phyloP scores from a whole-genome alignment of 2,797 vertebrate genomes.

The Aulostomus chinensis region DNA sequence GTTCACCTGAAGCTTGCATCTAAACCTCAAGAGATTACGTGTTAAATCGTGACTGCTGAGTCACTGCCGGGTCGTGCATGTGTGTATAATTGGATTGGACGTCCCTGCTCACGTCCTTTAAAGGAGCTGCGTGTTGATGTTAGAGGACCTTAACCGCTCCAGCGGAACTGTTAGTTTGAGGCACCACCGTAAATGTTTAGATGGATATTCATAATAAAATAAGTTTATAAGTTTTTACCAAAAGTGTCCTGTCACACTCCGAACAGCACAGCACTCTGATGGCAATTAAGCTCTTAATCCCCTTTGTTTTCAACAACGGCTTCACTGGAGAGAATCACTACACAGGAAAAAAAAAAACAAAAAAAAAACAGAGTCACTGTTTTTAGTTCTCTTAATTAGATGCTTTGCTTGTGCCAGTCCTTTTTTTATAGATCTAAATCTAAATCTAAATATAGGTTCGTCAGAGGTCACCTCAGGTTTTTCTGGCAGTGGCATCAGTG shows the following conservation, averaged over 20 bases:
- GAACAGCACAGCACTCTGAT: not conserved
- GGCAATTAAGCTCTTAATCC: constrained; percentile 5
- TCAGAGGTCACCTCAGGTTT: constrained; percentile 54
- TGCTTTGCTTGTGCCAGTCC: constrained; percentile 14
- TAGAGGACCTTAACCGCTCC: constrained; percentile 1
- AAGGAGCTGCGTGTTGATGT: constrained; percentile 11
- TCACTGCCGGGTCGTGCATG: too few relatives aligned
- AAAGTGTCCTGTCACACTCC: not conserved
- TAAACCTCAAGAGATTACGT: not conserved
- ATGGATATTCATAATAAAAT: constrained; percentile 5
- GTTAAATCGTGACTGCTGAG: too few relatives aligned
- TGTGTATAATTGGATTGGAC: not conserved
- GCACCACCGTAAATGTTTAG: constrained; percentile 17
- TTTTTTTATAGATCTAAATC: constrained; percentile 52
- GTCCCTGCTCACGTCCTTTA: constrained; percentile 8
- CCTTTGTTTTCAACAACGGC: constrained; percentile 18
- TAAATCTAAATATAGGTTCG: constrained; percentile 22
- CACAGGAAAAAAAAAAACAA: not conserved
- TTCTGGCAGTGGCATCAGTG: constrained; percentile 39
- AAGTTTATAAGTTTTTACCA: constrained; percentile 5
- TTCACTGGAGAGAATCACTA: constrained; percentile 10
- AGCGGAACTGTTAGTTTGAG: constrained; percentile 9
- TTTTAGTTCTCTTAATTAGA: constrained; percentile 36
- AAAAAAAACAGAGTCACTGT: not conserved
- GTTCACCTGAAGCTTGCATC: constrained; percentile 8